Conservation (phyloP, 1,140 invertebrate species). For the Aricia agestis region DNA sequence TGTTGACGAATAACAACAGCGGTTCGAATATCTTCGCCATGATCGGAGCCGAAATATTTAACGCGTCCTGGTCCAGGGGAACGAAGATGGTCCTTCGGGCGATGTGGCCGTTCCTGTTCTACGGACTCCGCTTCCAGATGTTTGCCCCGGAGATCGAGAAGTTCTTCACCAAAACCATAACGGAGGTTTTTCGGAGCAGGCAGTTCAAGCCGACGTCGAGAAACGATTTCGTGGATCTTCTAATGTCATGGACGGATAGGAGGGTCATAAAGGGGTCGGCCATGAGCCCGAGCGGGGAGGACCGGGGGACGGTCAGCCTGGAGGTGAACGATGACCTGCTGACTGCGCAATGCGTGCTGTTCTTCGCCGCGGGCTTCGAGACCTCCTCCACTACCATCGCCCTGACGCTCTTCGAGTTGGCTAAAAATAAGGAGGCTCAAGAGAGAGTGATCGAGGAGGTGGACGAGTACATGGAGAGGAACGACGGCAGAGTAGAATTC, state of each 20-base stretch:
- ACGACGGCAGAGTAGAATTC: conserved; percentile 27
- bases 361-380: conserved; percentile 38
- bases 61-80: conserved; percentile 25
- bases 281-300: conserved; percentile 20
- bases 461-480: conserved; percentile 29
- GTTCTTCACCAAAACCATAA: conserved; percentile 33
- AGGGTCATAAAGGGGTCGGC: conserved; percentile 29
- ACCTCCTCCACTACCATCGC: conserved; percentile 32
- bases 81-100: conserved; percentile 26
- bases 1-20: conserved; percentile 23
- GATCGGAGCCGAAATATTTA: conserved; percentile 31
- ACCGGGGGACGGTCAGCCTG: conserved; percentile 19
- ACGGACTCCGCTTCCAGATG: conserved; percentile 27
- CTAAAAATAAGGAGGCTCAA: conserved; percentile 31
- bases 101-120: conserved; percentile 38
- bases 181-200: conserved; percentile 27
- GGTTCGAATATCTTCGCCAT: conserved; percentile 27
- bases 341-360: conserved; percentile 27
- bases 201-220: conserved; percentile 22
- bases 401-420: conserved; percentile 35
- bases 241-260: conserved; percentile 30
- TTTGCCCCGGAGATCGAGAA: conserved; percentile 27
- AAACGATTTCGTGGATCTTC: conserved; percentile 37
- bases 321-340: conserved; percentile 31
- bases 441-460: conserved; percentile 29